phyloP scores from a whole-genome alignment of 2,797 vertebrate species.

The Pteropus rufus region DNA sequence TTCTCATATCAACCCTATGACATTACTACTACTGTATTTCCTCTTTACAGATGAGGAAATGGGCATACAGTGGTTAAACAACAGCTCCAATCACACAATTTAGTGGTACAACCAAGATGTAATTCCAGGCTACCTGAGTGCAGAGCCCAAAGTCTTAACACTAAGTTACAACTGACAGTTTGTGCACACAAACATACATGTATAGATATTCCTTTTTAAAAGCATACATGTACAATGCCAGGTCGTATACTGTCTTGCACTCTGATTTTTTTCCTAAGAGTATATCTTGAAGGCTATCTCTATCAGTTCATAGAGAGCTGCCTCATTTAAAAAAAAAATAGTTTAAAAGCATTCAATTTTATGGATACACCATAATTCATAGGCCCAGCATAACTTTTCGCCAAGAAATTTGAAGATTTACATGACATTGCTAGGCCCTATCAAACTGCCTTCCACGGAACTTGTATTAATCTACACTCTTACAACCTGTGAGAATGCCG shows the following conservation, averaged over 20 bases:
- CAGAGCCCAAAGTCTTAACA: background rate
- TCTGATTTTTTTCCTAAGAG: background rate
- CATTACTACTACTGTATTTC: background rate
- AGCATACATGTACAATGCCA: background rate
- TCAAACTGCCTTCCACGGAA: background rate
- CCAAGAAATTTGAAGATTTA: background rate
- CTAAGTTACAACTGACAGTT: background rate
- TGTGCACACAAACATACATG: background rate
- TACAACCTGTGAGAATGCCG: background rate
- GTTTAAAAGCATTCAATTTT: background rate
- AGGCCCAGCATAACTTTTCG: background rate
- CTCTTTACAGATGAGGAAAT: background rate
- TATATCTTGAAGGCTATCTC: background rate
- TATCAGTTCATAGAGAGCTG: background rate
- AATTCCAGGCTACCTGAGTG: background rate
- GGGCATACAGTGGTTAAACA: background rate
- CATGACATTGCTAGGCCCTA: background rate
- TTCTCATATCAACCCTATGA: background rate
- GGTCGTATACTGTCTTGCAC: background rate
- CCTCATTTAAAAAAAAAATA: background rate
- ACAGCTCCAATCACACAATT: background rate
- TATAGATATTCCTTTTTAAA: background rate
- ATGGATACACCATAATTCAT: background rate
- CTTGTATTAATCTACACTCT: background rate
- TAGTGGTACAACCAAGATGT: background rate